Evolutionary conservation across 2,888 invertebrate genomes (phyloP), one percentile per base, ranked within the genome.

Genomic region (Plutella xylostella): DNA sequence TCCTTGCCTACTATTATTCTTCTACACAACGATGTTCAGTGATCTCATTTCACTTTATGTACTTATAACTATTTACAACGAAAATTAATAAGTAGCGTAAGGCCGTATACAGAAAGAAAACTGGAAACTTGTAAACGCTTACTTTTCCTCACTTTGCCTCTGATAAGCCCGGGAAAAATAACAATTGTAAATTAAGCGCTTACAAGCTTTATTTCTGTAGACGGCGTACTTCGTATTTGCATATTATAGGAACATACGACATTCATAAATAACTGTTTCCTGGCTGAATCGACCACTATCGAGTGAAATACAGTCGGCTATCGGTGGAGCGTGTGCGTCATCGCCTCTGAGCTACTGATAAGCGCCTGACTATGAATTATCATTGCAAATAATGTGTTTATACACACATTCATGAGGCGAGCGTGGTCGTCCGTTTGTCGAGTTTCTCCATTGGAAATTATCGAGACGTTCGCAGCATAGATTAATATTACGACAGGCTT

Each of bases 381-480:
- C 80, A 82, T 79, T 79, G 80, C 82, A 79, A 82, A 83, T 82
- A 76, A 73, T 71, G 61, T 76, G 68, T 72, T 72, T 73, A 69
- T 71, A 74, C 65, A 71, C 71, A 66, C 63, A 61, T 70, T 70
- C 73, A 25, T 39, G 15, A 39, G 25, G 17, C 63, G 69, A 61
- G 59, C 60, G 56, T 55, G 56, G 62, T 60, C 58, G 58, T 53
- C 56, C 42, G 37, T 18, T 41, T 45, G 60, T 63, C 61, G 66
- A 75, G 72, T 69, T 72, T 70, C 66, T 70, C 65, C 58, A 60
- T 58, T 63, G 57, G 60, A 63, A 62, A 61, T 65, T 65, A 71
- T 69, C 61, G 57, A 53, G 60, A 59, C 63, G 56, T 55, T 55
- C 61, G 62, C 57, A 55, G 59, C 60, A 63, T 62, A 63, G 63